Conservation (phyloP, 2,797 vertebrate species). For the Sebastiscus albofasciatus region DNA sequence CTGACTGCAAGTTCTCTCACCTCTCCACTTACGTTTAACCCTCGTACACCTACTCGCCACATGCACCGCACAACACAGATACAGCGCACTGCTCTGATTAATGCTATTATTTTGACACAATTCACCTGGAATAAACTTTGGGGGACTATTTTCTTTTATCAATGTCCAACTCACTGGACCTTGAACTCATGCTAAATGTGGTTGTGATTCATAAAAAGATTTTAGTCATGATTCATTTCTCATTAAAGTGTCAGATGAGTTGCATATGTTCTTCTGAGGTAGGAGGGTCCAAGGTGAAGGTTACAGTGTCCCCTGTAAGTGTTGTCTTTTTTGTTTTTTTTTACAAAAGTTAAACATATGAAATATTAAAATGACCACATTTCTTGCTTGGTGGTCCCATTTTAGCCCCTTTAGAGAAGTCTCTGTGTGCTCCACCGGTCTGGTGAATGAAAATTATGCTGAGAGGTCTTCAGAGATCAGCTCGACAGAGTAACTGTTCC, state of each 20-base stretch:
- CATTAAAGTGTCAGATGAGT: background rate
- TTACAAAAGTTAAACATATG: background rate
- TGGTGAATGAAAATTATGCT: constrained; percentile 10
- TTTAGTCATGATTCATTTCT: background rate
- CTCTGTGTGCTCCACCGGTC: background rate
- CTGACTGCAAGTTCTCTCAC: constrained; percentile 66
- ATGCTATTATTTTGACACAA: background rate
- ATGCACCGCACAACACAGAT: constrained; percentile 14
- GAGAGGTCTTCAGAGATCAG: constrained; percentile 9
- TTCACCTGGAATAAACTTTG: background rate
- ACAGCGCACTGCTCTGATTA: background rate
- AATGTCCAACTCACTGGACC: background rate
- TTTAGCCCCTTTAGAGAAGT: background rate
- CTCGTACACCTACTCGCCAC: constrained; percentile 40
- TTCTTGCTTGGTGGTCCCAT: background rate
- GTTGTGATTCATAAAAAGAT: background rate
- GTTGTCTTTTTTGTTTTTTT: background rate
- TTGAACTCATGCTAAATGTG: background rate
- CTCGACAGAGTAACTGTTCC: background rate
- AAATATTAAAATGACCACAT: background rate
- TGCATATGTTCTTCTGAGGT: background rate
- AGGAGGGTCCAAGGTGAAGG: background rate
- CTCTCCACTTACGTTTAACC: constrained; percentile 71
- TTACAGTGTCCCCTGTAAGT: background rate
- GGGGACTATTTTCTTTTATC: background rate